Percentiles rank a stretch among this genome's conserved stretches.
phyloP scores from a whole-genome alignment of 1,140 invertebrate species.

The Helicoverpa armigera region DNA sequence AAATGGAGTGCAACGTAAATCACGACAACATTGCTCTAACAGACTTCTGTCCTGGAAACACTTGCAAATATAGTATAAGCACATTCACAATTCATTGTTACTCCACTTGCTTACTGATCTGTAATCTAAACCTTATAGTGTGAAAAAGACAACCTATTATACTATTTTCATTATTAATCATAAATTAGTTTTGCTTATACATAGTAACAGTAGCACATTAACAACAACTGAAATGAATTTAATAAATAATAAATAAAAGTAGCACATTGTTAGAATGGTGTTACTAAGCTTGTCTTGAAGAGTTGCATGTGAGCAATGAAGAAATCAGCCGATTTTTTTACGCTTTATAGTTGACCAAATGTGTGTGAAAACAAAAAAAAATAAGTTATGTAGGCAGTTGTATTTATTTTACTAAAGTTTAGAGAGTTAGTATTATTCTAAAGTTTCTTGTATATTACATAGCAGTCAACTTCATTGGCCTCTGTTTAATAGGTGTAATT shows the following conservation, averaged over 20 bases:
- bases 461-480: not conserved
- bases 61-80: not conserved
- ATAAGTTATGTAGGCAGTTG: no score
- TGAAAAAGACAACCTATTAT: slow-evolving; percentile 6
- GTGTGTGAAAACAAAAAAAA: no score
- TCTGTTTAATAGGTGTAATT: not conserved
- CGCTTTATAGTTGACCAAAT: no score
- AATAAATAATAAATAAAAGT: not conserved
- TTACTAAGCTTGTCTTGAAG: no score
- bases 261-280: not conserved
- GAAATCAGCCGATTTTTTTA: no score
- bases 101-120: slow-evolving; percentile 28
- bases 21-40: not conserved
- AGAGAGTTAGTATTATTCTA: no score
- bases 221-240: no score
- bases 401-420: no score
- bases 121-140: not conserved
- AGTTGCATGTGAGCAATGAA: no score
- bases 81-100: slow-evolving; percentile 4
- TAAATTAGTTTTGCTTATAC: not conserved
- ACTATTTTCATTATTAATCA: not conserved
- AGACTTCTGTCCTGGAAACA: not conserved
- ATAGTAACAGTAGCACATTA: not conserved
- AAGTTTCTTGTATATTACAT: no score
- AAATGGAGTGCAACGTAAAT: not conserved